Evolutionary conservation across 2,888 invertebrate genomes (phyloP), one percentile per base, ranked within the genome.

Genomic region (Drosophila rellima): DNA sequence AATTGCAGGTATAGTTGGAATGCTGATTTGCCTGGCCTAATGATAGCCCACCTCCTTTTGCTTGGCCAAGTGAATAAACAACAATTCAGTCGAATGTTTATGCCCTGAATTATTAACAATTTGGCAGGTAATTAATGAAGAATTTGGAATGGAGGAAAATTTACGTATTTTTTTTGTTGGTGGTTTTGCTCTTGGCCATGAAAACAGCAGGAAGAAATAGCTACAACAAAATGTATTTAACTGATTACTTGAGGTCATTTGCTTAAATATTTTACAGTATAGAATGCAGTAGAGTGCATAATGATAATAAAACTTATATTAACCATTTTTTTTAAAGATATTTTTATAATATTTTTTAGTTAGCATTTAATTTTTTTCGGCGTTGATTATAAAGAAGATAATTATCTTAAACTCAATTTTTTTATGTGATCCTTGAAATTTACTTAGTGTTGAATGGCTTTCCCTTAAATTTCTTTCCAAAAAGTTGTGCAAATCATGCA

Each of bases 51-150:
- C 45, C 35, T 54, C 10, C 42, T n/a, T 2, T 3, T 10, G 35
- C 26, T 42, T 48, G 37, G 13, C 50, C 40, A 33, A 45, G 33
- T 54, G 44, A 50, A 61, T 52, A 60, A 57, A 57, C 70, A 74
- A 47, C 15, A 15, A 35, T 26, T 37, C 7, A 31, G 40, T 33
- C 23, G 48, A 42, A 39, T 44, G 45, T 47, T 63, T 52, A 63
- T 55, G 50, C 42, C 47, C 54, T 33, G 29, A 54, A 61, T 55
- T 54, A 55, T 66, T 50, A 54, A 62, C 66, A 55, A 55, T 62
- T 66, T 50, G 31, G 18, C 62, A 55, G 66, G 20, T 55, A 48
- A 72, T 72, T 72, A 72, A 37, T 8, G n/a, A 61, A 61, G 56
- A 65, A 70, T 66, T 70, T 47, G 33, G 63, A 63, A 56, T 55